Evolutionary conservation across 2,113 vertebrate genomes (phyloP).

Genomic region (Heterocephalus glaber): DNA sequence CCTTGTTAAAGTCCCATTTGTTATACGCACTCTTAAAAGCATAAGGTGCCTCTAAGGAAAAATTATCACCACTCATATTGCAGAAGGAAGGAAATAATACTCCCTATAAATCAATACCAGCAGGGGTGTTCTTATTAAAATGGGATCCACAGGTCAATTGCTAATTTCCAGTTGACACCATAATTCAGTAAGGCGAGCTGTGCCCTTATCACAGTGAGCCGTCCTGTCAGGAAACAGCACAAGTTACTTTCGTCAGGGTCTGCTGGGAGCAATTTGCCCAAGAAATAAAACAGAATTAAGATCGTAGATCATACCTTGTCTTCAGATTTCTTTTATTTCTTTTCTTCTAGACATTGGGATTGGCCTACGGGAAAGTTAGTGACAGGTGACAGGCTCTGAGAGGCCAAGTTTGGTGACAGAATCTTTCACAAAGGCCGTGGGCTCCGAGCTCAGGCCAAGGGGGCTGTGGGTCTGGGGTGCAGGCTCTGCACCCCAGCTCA

Average conservation of each 20-base stretch:
- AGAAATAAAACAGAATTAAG: constrained; percentile 21
- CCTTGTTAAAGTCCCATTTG: constrained; percentile 78
- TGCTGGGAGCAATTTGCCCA: background rate
- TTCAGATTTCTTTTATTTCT: background rate
- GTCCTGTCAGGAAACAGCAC: background rate
- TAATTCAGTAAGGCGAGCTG: constrained; percentile 50
- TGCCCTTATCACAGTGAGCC: background rate
- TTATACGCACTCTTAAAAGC: constrained; percentile 70
- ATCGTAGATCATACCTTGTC: background rate
- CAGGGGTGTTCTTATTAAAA: constrained; percentile 67
- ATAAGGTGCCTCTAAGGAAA: constrained; percentile 54
- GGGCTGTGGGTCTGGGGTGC: rapidly evolving
- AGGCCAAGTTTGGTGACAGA: background rate
- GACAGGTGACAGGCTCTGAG: background rate
- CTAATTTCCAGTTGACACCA: constrained; percentile 60
- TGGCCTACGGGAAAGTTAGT: background rate
- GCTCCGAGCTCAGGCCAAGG: background rate
- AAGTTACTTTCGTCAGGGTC: background rate
- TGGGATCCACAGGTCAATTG: constrained; percentile 61
- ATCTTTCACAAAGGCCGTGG: background rate
- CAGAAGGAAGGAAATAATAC: constrained; percentile 70
- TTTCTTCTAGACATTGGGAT: background rate
- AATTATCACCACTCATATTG: constrained; percentile 65
- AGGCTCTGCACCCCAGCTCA: background rate
- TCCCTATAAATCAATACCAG: constrained; percentile 72